Percentiles rank a stretch among this genome's conserved stretches.
Conservation (phyloP, 2,888 invertebrate species). For the Maniola hyperantus region DNA sequence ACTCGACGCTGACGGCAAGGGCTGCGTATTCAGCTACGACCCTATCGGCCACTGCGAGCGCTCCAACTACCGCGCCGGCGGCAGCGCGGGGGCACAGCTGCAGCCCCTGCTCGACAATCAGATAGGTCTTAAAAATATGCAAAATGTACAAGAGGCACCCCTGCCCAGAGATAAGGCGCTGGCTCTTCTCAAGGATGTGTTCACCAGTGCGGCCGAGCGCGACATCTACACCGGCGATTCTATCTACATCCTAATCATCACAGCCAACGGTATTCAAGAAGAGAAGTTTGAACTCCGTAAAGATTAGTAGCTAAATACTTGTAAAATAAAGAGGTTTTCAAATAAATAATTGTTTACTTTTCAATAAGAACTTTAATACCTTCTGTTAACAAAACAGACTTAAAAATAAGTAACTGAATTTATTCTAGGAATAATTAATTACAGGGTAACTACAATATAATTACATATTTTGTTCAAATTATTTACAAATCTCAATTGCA, state of each 20-base stretch:
- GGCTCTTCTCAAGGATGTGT: constrained; percentile 95
- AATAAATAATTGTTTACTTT: constrained; percentile 46
- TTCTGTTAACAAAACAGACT: constrained; percentile 44
- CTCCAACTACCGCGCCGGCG: constrained; percentile 92
- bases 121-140: constrained; percentile 94
- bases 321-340: constrained; percentile 40
- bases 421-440: constrained; percentile 66
- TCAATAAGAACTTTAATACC: constrained; percentile 37
- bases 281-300: constrained; percentile 91
- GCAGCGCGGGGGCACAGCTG: constrained; percentile 93
- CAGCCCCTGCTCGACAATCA: constrained; percentile 98
- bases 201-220: constrained; percentile 98
- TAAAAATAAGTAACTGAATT: constrained; percentile 68
- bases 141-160: constrained; percentile 84
- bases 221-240: constrained; percentile 99
- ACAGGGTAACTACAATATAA: constrained; percentile 70
- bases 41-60: constrained; percentile 98
- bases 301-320: constrained; percentile 85
- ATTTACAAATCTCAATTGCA: constrained; percentile 68
- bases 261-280: constrained; percentile 91
- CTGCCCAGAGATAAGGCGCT: constrained; percentile 92
- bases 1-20: constrained; percentile 95
- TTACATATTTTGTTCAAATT: constrained; percentile 70
- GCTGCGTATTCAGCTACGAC: constrained; percentile 98
- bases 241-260: constrained; percentile 92